phyloP scores from a whole-genome alignment of 2,888 invertebrate species.

The Crocallis elinguaria region DNA sequence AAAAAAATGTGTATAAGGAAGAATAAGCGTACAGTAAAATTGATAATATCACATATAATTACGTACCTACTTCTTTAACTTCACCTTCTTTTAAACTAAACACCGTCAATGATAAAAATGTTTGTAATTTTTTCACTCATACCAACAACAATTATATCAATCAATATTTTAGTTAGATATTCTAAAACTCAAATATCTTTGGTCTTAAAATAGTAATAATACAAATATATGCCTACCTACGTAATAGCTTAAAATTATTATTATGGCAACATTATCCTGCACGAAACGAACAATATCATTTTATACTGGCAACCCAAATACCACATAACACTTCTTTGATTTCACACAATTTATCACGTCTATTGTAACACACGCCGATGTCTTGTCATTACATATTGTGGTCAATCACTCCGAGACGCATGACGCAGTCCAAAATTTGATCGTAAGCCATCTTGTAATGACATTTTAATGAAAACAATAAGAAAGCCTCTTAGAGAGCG shows the following conservation, averaged over 20 bases:
- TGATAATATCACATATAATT: no score
- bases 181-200: slow-evolving; percentile 40
- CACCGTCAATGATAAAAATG: background rate
- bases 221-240: slow-evolving; percentile 12
- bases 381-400: no score
- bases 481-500: no score
- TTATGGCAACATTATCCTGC: slow-evolving; percentile 22
- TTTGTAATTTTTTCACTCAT: slow-evolving; percentile 9
- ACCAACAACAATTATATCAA: slow-evolving; percentile 2
- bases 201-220: slow-evolving; percentile 44
- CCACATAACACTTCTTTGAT: no score
- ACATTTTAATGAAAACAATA: no score
- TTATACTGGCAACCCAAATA: background rate
- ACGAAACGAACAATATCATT: slow-evolving; percentile 30
- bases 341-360: background rate
- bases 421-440: no score
- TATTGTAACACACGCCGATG: background rate
- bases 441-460: no score
- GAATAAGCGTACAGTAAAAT: no score
- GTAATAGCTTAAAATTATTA: slow-evolving; percentile 21
- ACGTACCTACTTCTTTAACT: no score
- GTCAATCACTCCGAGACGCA: no score
- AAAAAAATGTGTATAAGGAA: no score
- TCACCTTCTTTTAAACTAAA: background rate
- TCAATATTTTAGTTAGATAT: slow-evolving; percentile 8